Evolutionary conservation across 2,113 vertebrate genomes (phyloP), one percentile per base, ranked within the genome.

Genomic region (Microcebus lehilahytsara): DNA sequence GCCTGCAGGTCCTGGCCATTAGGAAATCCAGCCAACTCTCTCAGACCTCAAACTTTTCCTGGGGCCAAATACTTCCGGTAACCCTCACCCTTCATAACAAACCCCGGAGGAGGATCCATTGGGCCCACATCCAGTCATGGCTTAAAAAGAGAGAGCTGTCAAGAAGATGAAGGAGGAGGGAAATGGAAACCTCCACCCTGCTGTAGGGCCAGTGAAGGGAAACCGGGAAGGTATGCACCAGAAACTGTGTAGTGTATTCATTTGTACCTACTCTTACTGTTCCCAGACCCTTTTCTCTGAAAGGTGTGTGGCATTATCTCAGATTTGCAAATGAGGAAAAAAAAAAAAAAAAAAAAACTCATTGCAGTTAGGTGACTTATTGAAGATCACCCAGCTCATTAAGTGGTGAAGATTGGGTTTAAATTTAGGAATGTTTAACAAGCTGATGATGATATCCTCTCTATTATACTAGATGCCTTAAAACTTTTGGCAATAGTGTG

Each of bases 1-100:
- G 94, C 93, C 49, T 78, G 62, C 34, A 88, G 74, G 87, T 83
- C 25, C 96, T 92, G 34, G 94, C 40, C 74, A 53, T 89, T 60
- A 91, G 34, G 34, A 93, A 87, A 53, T 93, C 74, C 37, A 46
- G 46, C 85, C 77, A 64, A 85, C 56, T 66, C 42, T 32, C 20
- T 78, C 32, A 71, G 20, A 83, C 5, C 53, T 96, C 42, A 40
- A 16, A 49, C 19, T 89, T 79, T 74, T 74, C 58, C 74, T 77
- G 25, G 19, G 3, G 3, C n/a, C 60, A 49, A 22, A 72, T 6
- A 7, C 30, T 72, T 67, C 46, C 46, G 6, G 19, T 60, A 56
- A 80, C 9, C 10, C 58, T 85, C 3, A 74, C 34, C 13, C 9
- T 64, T 42, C 25, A 77, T 37, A 75, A 27, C 58, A 89, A 42